These are phyloP conservation scores for Forbesichthys papilliferus DNA, from an alignment of 2,113 vertebrate species.

Conservation along the genomic window DNA sequence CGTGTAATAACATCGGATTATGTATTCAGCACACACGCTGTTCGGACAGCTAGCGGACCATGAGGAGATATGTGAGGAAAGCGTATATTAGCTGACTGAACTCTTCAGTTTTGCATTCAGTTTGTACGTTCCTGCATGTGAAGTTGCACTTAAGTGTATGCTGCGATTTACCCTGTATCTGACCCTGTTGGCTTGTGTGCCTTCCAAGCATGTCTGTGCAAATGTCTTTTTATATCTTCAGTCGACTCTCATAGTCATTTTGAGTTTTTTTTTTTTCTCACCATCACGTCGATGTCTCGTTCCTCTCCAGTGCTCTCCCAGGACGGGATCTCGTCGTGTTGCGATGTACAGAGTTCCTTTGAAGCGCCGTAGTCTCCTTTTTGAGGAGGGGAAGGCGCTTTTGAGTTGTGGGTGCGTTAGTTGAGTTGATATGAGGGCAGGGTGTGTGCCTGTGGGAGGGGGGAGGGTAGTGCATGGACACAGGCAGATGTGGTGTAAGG, in stretches of 20 bases:
- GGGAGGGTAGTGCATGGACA: neutral
- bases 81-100: too few relatives aligned
- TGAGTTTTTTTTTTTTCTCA: conserved; percentile 36
- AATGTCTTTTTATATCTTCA: too few relatives aligned
- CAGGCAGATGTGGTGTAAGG: neutral
- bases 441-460: neutral
- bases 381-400: conserved; percentile 34
- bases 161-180: neutral
- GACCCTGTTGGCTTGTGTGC: neutral
- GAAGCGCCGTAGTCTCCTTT: conserved; percentile 48
- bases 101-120: neutral
- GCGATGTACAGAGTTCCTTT: conserved; percentile 59
- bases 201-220: conserved; percentile 41
- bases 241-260: neutral
- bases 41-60: too few relatives aligned
- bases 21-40: too few relatives aligned
- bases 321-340: conserved; percentile 45
- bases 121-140: too few relatives aligned
- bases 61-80: too few relatives aligned
- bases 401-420: neutral
- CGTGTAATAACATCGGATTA: too few relatives aligned
- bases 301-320: conserved; percentile 44
- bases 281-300: conserved; percentile 49
- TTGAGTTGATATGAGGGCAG: conserved; percentile 35
- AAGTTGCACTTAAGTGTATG: neutral